These are phyloP conservation scores for Botrylloides violaceus DNA, from an alignment of 23 tunicate species.

Conservation along the genomic window DNA sequence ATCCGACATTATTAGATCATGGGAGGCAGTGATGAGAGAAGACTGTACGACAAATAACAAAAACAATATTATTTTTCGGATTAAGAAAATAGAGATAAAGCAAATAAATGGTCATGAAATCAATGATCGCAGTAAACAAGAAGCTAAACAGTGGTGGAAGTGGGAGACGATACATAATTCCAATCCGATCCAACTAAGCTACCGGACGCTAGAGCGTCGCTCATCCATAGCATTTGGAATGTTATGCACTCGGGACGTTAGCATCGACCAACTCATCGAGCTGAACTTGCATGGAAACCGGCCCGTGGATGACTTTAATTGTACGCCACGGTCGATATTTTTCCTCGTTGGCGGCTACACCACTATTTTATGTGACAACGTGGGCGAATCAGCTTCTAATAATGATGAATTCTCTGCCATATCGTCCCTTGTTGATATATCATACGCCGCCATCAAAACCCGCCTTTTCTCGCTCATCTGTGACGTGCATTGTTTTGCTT, in stretches of 20 bases:
- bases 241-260: too few relatives aligned
- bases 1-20: not conserved
- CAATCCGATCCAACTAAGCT: too few relatives aligned
- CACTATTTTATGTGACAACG: slow-evolving; percentile 15
- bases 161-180: not conserved
- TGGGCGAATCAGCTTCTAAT: not conserved
- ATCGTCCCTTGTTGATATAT: not conserved
- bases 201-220: too few relatives aligned
- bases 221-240: too few relatives aligned
- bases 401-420: not conserved
- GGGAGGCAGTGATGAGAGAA: not conserved
- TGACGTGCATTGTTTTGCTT: slow-evolving; percentile 1
- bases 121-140: not conserved
- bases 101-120: not conserved
- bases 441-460: not conserved
- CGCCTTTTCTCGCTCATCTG: not conserved
- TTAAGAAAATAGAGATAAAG: not conserved
- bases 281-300: too few relatives aligned
- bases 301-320: too few relatives aligned
- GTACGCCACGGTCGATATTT: not conserved
- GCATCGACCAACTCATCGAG: too few relatives aligned
- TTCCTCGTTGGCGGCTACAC: not conserved
- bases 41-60: not conserved
- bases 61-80: too few relatives aligned
- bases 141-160: not conserved